These are phyloP conservation scores for Pedionomus torquatus DNA, from an alignment of 2,113 vertebrate genomes.

Conservation along the genomic window DNA sequence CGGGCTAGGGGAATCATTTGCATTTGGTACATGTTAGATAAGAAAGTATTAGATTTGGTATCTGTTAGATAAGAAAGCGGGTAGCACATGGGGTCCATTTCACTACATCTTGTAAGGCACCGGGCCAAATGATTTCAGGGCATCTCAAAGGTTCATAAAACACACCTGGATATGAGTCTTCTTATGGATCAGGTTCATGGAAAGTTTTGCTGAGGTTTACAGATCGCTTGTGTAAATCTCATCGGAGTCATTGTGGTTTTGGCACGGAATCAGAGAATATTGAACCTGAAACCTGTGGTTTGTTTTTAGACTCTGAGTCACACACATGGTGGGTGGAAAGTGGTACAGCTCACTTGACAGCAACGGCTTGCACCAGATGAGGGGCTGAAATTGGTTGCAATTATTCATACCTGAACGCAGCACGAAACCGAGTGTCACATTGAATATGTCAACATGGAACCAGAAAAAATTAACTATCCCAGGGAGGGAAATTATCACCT, in stretches of 20 bases:
- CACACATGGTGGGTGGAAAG: constrained; percentile 39
- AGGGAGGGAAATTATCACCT: neutral
- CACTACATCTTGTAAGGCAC: constrained; percentile 14
- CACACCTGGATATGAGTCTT: constrained; percentile 64
- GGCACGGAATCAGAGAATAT: constrained; percentile 33
- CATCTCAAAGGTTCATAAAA: constrained; percentile 47
- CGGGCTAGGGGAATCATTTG: constrained; percentile 31
- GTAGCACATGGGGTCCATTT: neutral
- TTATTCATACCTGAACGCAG: neutral
- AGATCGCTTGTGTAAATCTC: constrained; percentile 51
- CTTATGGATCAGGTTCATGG: constrained; percentile 61
- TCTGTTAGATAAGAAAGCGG: constrained; percentile 41
- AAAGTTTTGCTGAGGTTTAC: constrained; percentile 68
- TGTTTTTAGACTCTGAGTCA: constrained; percentile 60
- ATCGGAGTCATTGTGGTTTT: constrained; percentile 51
- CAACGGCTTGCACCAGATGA: neutral
- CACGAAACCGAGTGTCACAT: neutral
- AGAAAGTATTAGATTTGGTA: constrained; percentile 8
- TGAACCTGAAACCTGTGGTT: constrained; percentile 45
- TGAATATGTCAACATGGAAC: neutral
- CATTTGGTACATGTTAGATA: constrained; percentile 26
- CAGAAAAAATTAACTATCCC: neutral
- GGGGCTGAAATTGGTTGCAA: neutral
- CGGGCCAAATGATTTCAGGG: constrained; percentile 52
- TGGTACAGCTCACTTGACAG: neutral